Evolutionary conservation across 1,140 invertebrate genomes (phyloP), one percentile per base, ranked within the genome.

Genomic region (Ostrea denselamellosa): DNA sequence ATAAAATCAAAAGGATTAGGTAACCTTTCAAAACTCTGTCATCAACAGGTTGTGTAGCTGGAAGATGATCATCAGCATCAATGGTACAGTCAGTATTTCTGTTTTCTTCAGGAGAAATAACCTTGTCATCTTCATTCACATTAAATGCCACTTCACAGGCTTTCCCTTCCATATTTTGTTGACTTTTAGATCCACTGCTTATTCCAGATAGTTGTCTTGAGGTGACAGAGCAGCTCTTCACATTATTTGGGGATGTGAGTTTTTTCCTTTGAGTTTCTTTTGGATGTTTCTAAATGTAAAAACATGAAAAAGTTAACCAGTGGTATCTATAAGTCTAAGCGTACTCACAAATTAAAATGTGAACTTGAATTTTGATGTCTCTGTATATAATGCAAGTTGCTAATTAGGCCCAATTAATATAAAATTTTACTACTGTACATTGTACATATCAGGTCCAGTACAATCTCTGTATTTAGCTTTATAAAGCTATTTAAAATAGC

Each of bases 21-120:
- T 8, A 86, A 90, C 90, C 88, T 90, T 91, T 91, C 22, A 91
- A 85, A 25, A 91, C 88, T 85, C 91, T 90, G 88, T 91, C 87
- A 88, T 91, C 91, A 54, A 91, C 14, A 83, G 85, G 51, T 58
- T 91, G 91, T 77, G 91, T 91, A 7, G 87, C 54, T n/a, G 87
- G 91, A 22, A 91, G 83, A 85, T 89, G 85, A 65, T 90, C 88
- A 71, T 89, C 88, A 51, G 14, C 53, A 54, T 83, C 82, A 51
- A 53, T 62, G 56, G 17, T 17, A 62, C 56, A n/a, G 2, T 17
- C 5, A 19, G 56, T n/a, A 62, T 62, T 62, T 62, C 56, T 19
- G 51, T 52, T 19, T 12, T 83, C 82, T n/a, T 51, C 82, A 51
- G 51, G 8, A 12, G 44, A 44, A 14, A 77, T 14, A 77, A 28